These are phyloP conservation scores for Hiodon tergisus DNA, from an alignment of 2,113 vertebrate genomes.

Conservation along the genomic window DNA sequence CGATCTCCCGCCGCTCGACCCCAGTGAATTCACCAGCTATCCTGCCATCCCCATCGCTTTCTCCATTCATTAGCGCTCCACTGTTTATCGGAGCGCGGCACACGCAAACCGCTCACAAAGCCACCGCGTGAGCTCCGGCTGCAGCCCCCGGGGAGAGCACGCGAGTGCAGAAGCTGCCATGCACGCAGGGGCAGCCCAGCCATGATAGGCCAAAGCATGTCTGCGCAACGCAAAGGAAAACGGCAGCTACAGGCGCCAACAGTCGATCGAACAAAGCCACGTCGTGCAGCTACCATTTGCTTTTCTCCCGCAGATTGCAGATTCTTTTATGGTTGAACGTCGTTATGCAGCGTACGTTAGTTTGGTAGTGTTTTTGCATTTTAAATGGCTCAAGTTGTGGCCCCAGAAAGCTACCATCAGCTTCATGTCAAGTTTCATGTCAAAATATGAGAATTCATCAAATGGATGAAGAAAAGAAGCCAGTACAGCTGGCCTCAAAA, in stretches of 20 bases:
- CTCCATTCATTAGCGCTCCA: conserved; percentile 17
- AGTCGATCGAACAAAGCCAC: no score
- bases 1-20: neutral
- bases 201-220: neutral
- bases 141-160: conserved; percentile 11
- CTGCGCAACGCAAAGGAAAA: neutral
- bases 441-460: no score
- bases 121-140: conserved; percentile 6
- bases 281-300: neutral
- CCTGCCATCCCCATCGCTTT: neutral
- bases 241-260: neutral
- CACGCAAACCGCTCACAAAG: conserved; percentile 4
- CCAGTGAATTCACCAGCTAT: neutral
- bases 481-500: neutral
- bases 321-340: no score
- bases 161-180: conserved; percentile 2
- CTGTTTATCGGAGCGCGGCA: neutral
- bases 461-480: neutral
- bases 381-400: no score
- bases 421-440: no score
- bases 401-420: no score
- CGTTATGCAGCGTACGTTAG: no score
- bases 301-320: neutral
- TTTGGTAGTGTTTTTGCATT: no score
- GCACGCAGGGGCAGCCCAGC: neutral